phyloP scores from a whole-genome alignment of 2,113 vertebrate genomes.

The Alosa alosa region DNA sequence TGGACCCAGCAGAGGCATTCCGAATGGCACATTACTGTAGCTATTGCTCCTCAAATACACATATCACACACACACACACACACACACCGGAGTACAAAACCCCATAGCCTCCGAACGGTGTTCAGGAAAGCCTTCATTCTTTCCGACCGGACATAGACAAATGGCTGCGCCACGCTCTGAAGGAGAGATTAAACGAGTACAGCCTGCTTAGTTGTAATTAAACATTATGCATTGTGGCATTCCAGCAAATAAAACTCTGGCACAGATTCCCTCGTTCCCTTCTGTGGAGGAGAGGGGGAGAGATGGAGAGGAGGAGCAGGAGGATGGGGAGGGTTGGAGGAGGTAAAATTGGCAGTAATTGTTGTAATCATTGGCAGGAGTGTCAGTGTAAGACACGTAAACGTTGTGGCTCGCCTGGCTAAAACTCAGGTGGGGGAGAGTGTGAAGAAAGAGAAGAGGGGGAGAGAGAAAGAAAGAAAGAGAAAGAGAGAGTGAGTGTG shows the following conservation, averaged over 20 bases:
- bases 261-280: constrained; percentile 31
- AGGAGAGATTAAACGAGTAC: constrained; percentile 48
- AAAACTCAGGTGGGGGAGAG: constrained; percentile 20
- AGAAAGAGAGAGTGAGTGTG: neutral
- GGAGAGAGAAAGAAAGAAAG: constrained; percentile 10
- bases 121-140: neutral
- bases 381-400: constrained; percentile 45
- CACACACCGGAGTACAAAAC: neutral
- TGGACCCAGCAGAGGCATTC: no score
- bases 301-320: neutral
- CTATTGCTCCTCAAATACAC: no score
- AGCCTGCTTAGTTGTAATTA: constrained; percentile 54
- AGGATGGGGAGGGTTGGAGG: constrained; percentile 22
- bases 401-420: constrained; percentile 30
- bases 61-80: no score
- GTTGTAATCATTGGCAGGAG: constrained; percentile 51
- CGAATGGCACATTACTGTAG: no score
- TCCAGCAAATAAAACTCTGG: constrained; percentile 53
- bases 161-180: neutral
- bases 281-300: constrained; percentile 15
- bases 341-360: constrained; percentile 54
- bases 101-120: no score
- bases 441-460: constrained; percentile 10
- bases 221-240: constrained; percentile 48
- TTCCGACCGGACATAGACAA: neutral